Evolutionary conservation across 2,113 vertebrate species (phyloP).

Genomic region (Propithecus coquereli): DNA sequence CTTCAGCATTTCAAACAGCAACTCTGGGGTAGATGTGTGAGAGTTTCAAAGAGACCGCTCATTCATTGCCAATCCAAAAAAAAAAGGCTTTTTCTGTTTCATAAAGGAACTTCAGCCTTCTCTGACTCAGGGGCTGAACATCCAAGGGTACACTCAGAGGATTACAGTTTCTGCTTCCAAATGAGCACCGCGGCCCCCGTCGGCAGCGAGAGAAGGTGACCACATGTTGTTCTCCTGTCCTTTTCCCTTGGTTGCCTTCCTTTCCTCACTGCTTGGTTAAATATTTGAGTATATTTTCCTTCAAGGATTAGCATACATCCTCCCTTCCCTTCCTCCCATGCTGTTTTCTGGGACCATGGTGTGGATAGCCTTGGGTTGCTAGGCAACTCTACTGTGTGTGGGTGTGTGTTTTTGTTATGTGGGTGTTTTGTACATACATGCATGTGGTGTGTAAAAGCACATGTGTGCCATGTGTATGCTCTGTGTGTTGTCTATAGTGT

Average conservation of each 20-base stretch:
- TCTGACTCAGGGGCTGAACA: background rate
- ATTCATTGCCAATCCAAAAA: slow-evolving; percentile 48
- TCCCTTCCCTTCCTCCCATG: background rate
- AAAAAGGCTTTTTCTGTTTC: background rate
- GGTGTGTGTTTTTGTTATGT: background rate
- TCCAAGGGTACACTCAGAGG: background rate
- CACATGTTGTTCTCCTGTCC: background rate
- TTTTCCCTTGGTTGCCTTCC: background rate
- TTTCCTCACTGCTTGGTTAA: background rate
- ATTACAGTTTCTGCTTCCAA: too few species aligned
- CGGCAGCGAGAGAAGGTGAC: background rate
- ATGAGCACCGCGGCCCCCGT: background rate
- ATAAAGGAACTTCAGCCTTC: background rate
- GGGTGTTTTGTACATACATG: background rate
- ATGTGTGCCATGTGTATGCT: accelerated
- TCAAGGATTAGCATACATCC: background rate
- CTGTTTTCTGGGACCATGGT: background rate
- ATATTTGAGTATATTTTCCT: background rate
- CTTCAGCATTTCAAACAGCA: background rate
- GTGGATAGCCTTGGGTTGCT: background rate
- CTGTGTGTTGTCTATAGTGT: background rate
- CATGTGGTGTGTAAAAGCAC: background rate
- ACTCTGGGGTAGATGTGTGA: slow-evolving; percentile 48
- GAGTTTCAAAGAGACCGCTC: slow-evolving; percentile 51
- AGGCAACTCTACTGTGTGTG: background rate